phyloP scores from a whole-genome alignment of 2,888 invertebrate species.

The Tenodera sinensis region DNA sequence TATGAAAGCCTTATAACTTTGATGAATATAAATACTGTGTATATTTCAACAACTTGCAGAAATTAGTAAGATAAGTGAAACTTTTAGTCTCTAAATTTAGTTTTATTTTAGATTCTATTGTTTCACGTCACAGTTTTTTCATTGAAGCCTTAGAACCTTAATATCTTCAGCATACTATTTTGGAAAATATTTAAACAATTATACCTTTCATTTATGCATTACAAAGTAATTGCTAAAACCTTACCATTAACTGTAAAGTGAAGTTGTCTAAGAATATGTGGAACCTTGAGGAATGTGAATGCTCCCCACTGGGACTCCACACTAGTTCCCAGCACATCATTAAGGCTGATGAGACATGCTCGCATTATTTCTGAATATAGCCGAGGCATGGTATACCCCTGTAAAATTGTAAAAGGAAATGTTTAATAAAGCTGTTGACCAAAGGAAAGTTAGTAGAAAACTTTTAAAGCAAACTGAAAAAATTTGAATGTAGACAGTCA shows the following conservation, averaged over 20 bases:
- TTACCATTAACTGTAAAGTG: constrained; percentile 56
- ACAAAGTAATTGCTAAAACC: constrained; percentile 21
- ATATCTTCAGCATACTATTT: not conserved
- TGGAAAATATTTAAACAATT: not conserved
- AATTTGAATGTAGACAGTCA: too few relatives aligned
- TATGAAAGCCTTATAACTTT: too few relatives aligned
- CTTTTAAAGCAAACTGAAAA: too few relatives aligned
- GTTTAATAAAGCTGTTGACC: too few relatives aligned
- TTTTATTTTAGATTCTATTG: too few relatives aligned
- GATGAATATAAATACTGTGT: too few relatives aligned
- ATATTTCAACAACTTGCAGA: too few relatives aligned
- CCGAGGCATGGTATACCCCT: constrained; percentile 70
- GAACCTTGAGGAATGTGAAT: constrained; percentile 88
- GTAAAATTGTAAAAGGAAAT: constrained; percentile 18
- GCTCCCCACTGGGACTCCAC: constrained; percentile 92
- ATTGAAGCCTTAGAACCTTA: not conserved
- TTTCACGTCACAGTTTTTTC: not conserved
- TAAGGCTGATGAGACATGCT: constrained; percentile 84
- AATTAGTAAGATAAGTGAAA: too few relatives aligned
- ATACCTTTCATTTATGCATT: not conserved
- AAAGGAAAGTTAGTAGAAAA: too few relatives aligned
- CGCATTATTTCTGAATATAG: constrained; percentile 86
- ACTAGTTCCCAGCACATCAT: constrained; percentile 77
- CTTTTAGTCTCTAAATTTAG: too few relatives aligned
- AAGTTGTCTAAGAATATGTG: constrained; percentile 70